These are phyloP conservation scores for Sebastes schlegelii DNA, from an alignment of 2,113 vertebrate genomes.

Conservation along the genomic window DNA sequence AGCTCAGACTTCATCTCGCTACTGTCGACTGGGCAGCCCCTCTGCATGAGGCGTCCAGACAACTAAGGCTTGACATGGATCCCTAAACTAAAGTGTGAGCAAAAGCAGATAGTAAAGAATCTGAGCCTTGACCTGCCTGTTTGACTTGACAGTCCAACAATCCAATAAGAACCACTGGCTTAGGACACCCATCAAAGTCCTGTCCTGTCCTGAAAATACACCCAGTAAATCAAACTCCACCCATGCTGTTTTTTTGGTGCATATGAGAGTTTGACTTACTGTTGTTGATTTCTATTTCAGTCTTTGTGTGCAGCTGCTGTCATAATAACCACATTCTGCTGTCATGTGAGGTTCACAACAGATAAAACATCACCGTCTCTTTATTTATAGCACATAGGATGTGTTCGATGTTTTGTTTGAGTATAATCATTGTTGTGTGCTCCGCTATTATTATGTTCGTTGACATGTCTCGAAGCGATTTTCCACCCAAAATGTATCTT, in stretches of 20 bases:
- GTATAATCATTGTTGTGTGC: conserved; percentile 17
- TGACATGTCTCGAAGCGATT: conserved; percentile 1
- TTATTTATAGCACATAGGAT: background rate
- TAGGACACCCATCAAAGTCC: conserved; percentile 61
- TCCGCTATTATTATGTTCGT: conserved; percentile 19
- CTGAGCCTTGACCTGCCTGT: conserved; percentile 68
- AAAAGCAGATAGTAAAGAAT: conserved; percentile 66
- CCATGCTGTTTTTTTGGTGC: conserved; percentile 20
- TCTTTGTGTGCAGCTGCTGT: conserved; percentile 49
- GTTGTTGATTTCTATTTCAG: conserved; percentile 34
- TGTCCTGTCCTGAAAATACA: conserved; percentile 46
- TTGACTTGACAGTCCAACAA: conserved; percentile 57
- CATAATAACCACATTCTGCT: conserved; percentile 66
- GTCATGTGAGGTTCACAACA: conserved; percentile 48
- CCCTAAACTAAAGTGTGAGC: conserved; percentile 88
- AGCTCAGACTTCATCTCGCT: conserved; percentile 66
- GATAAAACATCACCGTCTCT: background rate
- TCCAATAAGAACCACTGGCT: conserved; percentile 58
- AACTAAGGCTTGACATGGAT: conserved; percentile 83
- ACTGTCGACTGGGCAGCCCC: conserved; percentile 67
- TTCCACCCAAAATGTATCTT: conserved; percentile 8
- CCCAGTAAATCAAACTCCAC: conserved; percentile 62
- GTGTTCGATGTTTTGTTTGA: conserved; percentile 9
- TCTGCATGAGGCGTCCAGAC: conserved; percentile 73
- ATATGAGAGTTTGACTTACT: conserved; percentile 56